Evolutionary conservation across 2,888 invertebrate species (phyloP).

Genomic region (Watsonalla cultraria): DNA sequence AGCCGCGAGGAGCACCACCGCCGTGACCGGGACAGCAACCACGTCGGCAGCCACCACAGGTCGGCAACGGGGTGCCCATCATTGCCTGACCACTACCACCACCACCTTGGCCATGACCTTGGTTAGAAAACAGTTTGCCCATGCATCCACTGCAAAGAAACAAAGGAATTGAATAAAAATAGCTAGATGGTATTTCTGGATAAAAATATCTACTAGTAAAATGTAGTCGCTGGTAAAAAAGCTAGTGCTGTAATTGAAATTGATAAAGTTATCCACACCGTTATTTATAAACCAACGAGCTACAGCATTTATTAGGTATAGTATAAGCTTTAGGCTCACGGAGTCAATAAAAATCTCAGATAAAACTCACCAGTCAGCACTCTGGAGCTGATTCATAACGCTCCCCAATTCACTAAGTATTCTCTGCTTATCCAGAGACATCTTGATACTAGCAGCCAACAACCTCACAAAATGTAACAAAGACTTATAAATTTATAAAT

Average conservation of each 20-base stretch:
- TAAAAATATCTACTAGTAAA: too few relatives aligned
- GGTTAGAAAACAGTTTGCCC: slow-evolving; percentile 59
- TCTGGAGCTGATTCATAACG: slow-evolving; percentile 66
- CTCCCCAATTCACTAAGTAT: slow-evolving; percentile 67
- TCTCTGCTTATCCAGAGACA: slow-evolving; percentile 64
- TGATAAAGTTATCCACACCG: too few relatives aligned
- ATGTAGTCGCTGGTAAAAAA: too few relatives aligned
- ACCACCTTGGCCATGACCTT: slow-evolving; percentile 23
- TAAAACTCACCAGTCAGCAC: slow-evolving; percentile 61
- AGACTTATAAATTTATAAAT: slow-evolving; percentile 14
- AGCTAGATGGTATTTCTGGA: neutral
- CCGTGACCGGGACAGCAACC: slow-evolving; percentile 40
- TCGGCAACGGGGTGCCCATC: slow-evolving; percentile 20
- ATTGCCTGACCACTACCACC: slow-evolving; percentile 5
- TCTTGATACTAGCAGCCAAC: slow-evolving; percentile 14
- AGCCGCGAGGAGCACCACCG: slow-evolving; percentile 9
- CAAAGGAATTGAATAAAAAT: neutral
- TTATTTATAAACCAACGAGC: too few relatives aligned
- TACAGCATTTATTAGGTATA: too few relatives aligned
- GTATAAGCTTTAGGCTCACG: too few relatives aligned
- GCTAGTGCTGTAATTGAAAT: too few relatives aligned
- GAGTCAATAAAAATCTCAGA: too few relatives aligned
- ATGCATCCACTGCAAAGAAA: slow-evolving; percentile 61
- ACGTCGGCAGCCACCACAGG: slow-evolving; percentile 34
- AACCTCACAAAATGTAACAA: neutral